A percentile compares a stretch with the other conserved stretches of the same genome.
phyloP scores from a whole-genome alignment of 2,113 vertebrate genomes.

The Gallinago paraguaiae region DNA sequence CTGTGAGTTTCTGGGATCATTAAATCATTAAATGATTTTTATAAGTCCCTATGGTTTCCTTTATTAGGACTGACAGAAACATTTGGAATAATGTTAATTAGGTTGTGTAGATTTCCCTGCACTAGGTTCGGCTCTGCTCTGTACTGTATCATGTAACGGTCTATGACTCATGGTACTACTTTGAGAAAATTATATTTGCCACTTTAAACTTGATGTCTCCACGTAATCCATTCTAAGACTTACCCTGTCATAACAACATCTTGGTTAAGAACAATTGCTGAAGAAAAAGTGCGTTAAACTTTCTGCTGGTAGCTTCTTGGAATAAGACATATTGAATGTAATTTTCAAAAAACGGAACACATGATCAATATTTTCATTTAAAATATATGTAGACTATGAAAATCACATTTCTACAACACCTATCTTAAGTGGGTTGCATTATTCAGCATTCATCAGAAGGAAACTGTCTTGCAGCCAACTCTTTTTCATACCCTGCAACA shows the following conservation, averaged over 20 bases:
- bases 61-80: conserved; percentile 16
- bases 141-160: not conserved
- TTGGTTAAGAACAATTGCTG: not conserved
- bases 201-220: not conserved
- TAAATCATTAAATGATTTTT: conserved; percentile 18
- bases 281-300: not conserved
- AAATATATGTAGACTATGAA: not conserved
- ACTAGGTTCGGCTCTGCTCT: not conserved
- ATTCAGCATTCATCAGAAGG: rapidly evolving
- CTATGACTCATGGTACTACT: not conserved
- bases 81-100: not conserved
- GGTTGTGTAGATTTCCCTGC: not conserved
- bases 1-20: not conserved
- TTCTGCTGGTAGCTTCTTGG: not conserved
- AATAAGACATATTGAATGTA: not conserved
- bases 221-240: not conserved
- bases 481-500: not conserved
- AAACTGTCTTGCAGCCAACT: not conserved
- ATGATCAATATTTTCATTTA: not conserved
- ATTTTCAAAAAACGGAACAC: not conserved
- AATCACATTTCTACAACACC: not conserved
- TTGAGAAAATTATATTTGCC: conserved; percentile 4
- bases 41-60: not conserved
- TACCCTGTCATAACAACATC: not conserved
- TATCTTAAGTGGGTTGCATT: not conserved